phyloP scores from a whole-genome alignment of 2,888 invertebrate genomes.

The Lydus trimaculatus region DNA sequence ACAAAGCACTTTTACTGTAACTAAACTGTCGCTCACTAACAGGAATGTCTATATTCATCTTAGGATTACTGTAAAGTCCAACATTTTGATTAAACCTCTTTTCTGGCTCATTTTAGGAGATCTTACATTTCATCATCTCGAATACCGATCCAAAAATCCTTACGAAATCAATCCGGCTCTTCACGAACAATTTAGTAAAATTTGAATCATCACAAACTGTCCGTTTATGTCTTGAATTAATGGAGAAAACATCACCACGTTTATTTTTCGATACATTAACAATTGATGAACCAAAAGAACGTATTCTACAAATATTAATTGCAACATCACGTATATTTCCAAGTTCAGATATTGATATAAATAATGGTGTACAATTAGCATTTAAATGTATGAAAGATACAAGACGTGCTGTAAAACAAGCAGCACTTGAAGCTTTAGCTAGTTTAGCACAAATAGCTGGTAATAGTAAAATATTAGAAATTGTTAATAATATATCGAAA shows the following conservation, averaged over 20 bases:
- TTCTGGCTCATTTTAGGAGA: constrained; percentile 42
- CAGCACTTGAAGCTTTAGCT: constrained; percentile 79
- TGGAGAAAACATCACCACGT: constrained; percentile 63
- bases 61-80: too few relatives aligned
- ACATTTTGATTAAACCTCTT: neutral
- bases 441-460: constrained; percentile 77
- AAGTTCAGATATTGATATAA: constrained; percentile 74
- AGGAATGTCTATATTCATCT: too few relatives aligned
- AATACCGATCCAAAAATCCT: constrained; percentile 52
- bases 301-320: constrained; percentile 77
- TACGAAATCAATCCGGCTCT: constrained; percentile 56
- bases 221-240: constrained; percentile 62
- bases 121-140: constrained; percentile 47
- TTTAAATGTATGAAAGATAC: constrained; percentile 61
- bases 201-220: constrained; percentile 63
- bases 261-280: constrained; percentile 29
- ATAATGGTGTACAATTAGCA: constrained; percentile 53
- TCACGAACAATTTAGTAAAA: constrained; percentile 60
- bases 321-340: constrained; percentile 81
- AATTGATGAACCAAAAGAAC: constrained; percentile 65
- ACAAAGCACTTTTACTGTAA: too few relatives aligned
- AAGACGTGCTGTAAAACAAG: constrained; percentile 79
- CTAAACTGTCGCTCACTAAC: too few relatives aligned
- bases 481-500: constrained; percentile 62
- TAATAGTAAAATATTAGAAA: constrained; percentile 68